Evolutionary conservation across 2,797 vertebrate genomes (phyloP).

Genomic region (Lacerta bilineata): DNA sequence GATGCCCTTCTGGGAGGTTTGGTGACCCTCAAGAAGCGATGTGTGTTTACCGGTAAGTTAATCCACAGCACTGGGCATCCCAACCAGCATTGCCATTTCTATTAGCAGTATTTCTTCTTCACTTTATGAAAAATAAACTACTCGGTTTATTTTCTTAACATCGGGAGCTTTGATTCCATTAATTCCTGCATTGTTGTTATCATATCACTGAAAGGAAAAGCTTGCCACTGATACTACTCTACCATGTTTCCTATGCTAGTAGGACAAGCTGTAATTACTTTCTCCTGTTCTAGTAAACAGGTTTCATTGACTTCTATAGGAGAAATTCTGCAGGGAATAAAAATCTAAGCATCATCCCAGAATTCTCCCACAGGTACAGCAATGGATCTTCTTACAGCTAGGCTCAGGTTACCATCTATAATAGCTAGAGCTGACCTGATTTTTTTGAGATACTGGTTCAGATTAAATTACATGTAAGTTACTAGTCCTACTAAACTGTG

Average conservation of each 20-base stretch:
- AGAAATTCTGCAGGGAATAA: not conserved
- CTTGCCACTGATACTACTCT: no score
- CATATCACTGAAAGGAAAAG: no score
- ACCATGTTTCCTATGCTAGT: no score
- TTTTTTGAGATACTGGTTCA: not conserved
- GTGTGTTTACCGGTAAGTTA: not conserved
- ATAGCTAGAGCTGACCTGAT: not conserved
- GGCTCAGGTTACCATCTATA: not conserved
- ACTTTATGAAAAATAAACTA: no score
- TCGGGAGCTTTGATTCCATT: no score
- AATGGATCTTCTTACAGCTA: not conserved
- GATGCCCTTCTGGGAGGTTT: not conserved
- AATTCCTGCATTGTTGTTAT: no score
- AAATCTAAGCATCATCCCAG: not conserved
- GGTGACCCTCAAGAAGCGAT: not conserved
- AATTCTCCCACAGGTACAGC: not conserved
- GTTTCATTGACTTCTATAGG: not conserved
- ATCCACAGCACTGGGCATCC: no score
- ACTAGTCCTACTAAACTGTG: not conserved
- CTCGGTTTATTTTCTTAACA: no score
- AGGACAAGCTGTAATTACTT: not conserved
- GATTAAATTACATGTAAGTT: not conserved
- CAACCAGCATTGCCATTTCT: no score
- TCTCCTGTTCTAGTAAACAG: not conserved
- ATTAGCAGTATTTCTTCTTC: no score